phyloP scores from a whole-genome alignment of 2,797 vertebrate genomes.

The Microhierax caerulescens region DNA sequence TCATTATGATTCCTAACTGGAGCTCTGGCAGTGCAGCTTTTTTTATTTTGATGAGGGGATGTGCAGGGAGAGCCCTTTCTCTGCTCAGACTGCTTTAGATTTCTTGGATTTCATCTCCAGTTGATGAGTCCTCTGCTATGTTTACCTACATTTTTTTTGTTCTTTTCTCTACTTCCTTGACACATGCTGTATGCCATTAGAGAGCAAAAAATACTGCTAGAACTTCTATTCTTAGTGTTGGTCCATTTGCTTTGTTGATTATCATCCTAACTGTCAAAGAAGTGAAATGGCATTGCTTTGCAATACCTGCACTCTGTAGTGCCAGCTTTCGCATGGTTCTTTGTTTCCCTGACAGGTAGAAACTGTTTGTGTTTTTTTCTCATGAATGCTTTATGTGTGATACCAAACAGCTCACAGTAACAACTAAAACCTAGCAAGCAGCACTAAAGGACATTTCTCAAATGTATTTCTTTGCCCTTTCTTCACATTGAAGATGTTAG shows the following conservation, averaged over 20 bases:
- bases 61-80: not conserved
- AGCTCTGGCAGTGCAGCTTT: not conserved
- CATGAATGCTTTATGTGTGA: conserved; percentile 27
- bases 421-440: not conserved
- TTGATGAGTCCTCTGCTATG: not conserved
- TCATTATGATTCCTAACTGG: not conserved
- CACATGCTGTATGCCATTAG: not conserved
- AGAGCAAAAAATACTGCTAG: not conserved
- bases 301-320: not conserved
- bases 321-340: conserved; percentile 1
- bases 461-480: conserved; percentile 29
- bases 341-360: conserved; percentile 45
- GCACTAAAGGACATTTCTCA: not conserved
- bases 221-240: conserved; percentile 18
- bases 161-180: not conserved
- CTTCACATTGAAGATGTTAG: not conserved
- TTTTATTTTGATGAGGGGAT: not conserved
- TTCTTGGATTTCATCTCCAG: not conserved
- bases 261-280: conserved; percentile 47
- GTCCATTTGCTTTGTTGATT: conserved; percentile 56
- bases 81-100: not conserved
- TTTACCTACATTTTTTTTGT: not conserved
- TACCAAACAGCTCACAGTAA: not conserved
- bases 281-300: conserved; percentile 36
- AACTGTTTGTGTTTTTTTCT: conserved; percentile 35